phyloP scores from a whole-genome alignment of 1,140 invertebrate genomes.

The Ceratitis capitata region DNA sequence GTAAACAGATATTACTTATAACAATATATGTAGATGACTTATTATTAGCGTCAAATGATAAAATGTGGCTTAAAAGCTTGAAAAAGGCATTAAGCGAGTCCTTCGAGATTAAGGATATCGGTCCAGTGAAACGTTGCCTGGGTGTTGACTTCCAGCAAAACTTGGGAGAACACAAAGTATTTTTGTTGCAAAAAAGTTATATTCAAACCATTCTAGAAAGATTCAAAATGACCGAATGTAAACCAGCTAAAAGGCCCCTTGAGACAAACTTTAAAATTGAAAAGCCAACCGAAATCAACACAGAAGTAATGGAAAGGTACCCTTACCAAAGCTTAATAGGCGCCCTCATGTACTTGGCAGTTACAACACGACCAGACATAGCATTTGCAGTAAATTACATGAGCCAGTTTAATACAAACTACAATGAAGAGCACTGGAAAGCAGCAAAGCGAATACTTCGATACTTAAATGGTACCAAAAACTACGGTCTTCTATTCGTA shows the following conservation, averaged over 20 bases:
- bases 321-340: neutral
- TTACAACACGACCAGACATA: conserved; percentile 1
- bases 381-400: too few relatives aligned
- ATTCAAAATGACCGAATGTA: conserved; percentile 3
- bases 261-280: neutral
- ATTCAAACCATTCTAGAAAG: neutral
- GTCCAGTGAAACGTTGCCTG: too few relatives aligned
- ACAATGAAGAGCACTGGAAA: neutral
- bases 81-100: too few relatives aligned
- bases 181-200: neutral
- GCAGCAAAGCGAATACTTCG: too few relatives aligned
- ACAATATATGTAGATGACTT: too few relatives aligned
- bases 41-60: too few relatives aligned
- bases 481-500: neutral
- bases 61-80: too few relatives aligned
- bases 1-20: too few relatives aligned
- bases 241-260: neutral
- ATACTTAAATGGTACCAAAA: too few relatives aligned
- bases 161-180: neutral
- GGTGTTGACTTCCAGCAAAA: too few relatives aligned
- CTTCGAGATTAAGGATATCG: too few relatives aligned
- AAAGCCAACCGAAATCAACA: neutral
- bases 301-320: neutral
- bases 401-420: conserved; percentile 24
- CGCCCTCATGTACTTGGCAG: neutral